Percentiles rank a stretch among this genome's conserved stretches.
Evolutionary conservation across 2,797 vertebrate genomes (phyloP).

Genomic region (Gymnoscopelus braueri): DNA sequence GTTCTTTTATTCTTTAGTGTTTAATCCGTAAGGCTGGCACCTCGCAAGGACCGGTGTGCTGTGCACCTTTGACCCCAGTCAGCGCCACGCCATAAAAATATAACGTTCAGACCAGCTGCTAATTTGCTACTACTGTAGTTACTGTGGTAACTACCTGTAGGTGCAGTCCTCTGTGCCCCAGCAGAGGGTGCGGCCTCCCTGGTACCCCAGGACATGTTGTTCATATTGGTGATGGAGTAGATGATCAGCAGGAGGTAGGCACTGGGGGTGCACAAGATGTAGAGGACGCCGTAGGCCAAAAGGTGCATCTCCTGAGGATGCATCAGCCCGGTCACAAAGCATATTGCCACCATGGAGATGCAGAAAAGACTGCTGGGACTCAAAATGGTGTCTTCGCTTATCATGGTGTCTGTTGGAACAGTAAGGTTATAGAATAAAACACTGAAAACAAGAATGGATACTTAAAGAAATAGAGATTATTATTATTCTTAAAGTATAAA

Average conservation of each 20-base stretch:
- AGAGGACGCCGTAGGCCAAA: slow-evolving; percentile 64
- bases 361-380: slow-evolving; percentile 75
- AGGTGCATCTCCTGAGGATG: slow-evolving; percentile 74
- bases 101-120: not conserved
- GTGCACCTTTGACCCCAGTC: too few species aligned
- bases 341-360: slow-evolving; percentile 51
- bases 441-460: not conserved
- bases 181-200: slow-evolving; percentile 55
- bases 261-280: slow-evolving; percentile 70
- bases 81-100: too few species aligned
- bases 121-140: slow-evolving; percentile 39
- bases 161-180: not conserved
- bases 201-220: slow-evolving; percentile 80
- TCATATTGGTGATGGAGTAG: slow-evolving; percentile 78
- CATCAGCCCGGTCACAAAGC: slow-evolving; percentile 58
- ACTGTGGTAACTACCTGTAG: not conserved
- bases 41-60: too few species aligned
- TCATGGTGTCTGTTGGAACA: slow-evolving; percentile 59
- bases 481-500: too few species aligned
- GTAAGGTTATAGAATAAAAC: not conserved
- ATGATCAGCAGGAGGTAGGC: slow-evolving; percentile 72
- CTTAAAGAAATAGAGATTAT: not conserved
- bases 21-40: too few species aligned
- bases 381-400: slow-evolving; percentile 62
- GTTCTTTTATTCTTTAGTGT: too few species aligned